A percentile compares a stretch with the other conserved stretches of the same genome.
Evolutionary conservation across 2,797 vertebrate genomes (phyloP).

Genomic region (Sebastes steindachneri): DNA sequence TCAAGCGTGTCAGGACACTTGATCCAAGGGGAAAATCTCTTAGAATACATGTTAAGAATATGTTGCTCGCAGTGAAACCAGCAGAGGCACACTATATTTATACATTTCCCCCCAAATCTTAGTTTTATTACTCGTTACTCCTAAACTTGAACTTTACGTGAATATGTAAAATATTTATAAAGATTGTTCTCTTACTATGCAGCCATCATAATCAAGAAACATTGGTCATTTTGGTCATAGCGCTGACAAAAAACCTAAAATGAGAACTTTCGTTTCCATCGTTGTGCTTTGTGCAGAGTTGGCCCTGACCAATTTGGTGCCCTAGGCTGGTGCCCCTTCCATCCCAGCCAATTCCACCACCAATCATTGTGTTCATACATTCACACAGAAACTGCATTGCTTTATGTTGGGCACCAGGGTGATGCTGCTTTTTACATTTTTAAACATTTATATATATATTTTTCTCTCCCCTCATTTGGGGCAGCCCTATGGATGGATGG

Average conservation of each 20-base stretch:
- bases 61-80: background rate
- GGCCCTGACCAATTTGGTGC: background rate
- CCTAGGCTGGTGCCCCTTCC: background rate
- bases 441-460: background rate
- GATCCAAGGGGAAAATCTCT: background rate
- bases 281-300: no score
- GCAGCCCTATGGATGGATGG: background rate
- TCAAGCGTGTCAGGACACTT: background rate
- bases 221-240: background rate
- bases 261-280: background rate
- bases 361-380: no score
- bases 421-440: background rate
- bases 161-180: background rate
- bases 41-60: background rate
- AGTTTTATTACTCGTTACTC: background rate
- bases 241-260: background rate
- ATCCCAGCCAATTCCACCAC: background rate
- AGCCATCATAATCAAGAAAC: background rate
- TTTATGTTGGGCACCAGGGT: background rate
- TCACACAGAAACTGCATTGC: background rate
- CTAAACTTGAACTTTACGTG: background rate
- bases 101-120: background rate
- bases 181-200: background rate
- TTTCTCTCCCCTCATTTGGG: background rate
- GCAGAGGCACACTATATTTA: background rate